Evolutionary conservation across 2,113 vertebrate species (phyloP), one percentile per base, ranked within the genome.

Genomic region (Callaeas wilsoni): DNA sequence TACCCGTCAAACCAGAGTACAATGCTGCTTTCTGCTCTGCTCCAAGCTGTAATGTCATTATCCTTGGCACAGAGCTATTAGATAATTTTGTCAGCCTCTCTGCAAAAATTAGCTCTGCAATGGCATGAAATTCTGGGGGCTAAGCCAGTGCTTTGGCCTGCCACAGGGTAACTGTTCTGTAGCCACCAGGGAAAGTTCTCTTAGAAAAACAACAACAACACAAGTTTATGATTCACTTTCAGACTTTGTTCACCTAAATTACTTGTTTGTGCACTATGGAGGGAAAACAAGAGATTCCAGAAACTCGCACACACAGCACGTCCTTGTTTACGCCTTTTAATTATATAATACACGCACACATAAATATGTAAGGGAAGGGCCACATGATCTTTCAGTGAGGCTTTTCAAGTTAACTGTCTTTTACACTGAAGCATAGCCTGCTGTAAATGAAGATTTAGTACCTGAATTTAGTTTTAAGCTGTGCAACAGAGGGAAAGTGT

Each of bases 191-290:
- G 83, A 94, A 94, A 83, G 75, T 84, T 93, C 73, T 57, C 84
- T 93, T 71, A 84, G 88, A 57, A 94, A 96, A 96, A 95, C 89
- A 96, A 94, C 62, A 87, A 73, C 84, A 87, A 53, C 93, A 85
- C 78, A 89, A 87, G 95, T 97, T 97, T 96, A 98, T 98, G 97
- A 97, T 97, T 98, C 96, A 97, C 97, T 96, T 95, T 97, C 96
- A 97, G 97, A 98, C 97, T 98, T 98, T 98, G 97, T 97, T 95
- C 97, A 6, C 64, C 83, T 92, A 94, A 91, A 96, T 77, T n/a
- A 91, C 94, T 97, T 98, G 96, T 97, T 98, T 98, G 95, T 91
- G 95, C n/a, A 42, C 89, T 92, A 57, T 52, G 86, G 89, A 92
- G 82, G 59, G 81, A 94, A 96, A 97, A 94, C 93, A 96, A 94